Evolutionary conservation across 1,140 invertebrate genomes (phyloP).

Genomic region (Pseudomyrmex pallidus): DNA sequence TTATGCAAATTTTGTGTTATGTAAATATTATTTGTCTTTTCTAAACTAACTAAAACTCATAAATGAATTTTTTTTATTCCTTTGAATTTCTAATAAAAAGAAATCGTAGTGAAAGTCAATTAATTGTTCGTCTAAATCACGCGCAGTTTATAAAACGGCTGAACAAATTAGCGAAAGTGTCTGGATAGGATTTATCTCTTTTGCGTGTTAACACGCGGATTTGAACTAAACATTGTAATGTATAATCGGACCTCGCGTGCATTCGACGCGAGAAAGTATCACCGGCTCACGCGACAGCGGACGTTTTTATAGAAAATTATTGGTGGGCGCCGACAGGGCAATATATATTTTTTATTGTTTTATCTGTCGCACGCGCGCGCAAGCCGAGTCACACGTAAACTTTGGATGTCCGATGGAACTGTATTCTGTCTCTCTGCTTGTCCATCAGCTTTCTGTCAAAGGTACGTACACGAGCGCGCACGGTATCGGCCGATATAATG

Average conservation of each 20-base stretch:
- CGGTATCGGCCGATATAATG: constrained; percentile 72
- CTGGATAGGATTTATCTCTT: constrained; percentile 49
- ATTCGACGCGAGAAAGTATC: constrained; percentile 53
- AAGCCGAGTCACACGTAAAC: constrained; percentile 28
- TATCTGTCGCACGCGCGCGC: constrained; percentile 36
- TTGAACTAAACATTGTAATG: constrained; percentile 50
- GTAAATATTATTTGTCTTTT: neutral
- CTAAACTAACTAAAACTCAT: neutral
- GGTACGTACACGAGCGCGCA: constrained; percentile 48
- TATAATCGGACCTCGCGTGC: constrained; percentile 44
- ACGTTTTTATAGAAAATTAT: constrained; percentile 58
- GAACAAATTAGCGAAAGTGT: constrained; percentile 49
- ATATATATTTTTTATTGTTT: constrained; percentile 62
- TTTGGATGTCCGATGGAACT: constrained; percentile 39
- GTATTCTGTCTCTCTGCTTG: constrained; percentile 64
- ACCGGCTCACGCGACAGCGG: constrained; percentile 17
- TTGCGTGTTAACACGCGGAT: constrained; percentile 49
- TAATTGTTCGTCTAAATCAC: constrained; percentile 23
- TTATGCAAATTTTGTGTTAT: neutral
- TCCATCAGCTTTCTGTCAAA: constrained; percentile 74
- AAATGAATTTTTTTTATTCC: neutral
- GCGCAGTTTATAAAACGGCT: constrained; percentile 32
- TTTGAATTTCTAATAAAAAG: neutral
- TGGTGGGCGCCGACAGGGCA: constrained; percentile 50
- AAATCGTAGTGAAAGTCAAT: constrained; percentile 39